Evolutionary conservation across 2,113 vertebrate species (phyloP).

Genomic region (Todiramphus saurophagus): DNA sequence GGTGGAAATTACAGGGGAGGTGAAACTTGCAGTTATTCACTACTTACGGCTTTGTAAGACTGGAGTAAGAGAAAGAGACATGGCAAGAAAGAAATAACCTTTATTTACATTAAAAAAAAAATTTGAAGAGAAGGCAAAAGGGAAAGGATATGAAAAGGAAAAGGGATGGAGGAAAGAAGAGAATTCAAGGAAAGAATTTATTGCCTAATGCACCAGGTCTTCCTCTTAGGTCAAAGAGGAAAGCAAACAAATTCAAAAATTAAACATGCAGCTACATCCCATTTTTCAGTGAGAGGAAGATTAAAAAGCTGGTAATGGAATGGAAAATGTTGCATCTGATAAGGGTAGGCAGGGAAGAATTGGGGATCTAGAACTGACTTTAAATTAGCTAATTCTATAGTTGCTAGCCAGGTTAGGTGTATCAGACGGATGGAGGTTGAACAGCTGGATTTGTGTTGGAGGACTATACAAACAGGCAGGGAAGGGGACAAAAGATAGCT

Average conservation of each 20-base stretch:
- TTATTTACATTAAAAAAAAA: not conserved
- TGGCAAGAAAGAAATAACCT: not conserved
- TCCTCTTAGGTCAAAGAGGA: not conserved
- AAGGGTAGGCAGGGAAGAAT: not conserved
- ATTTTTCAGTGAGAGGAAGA: not conserved
- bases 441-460: not conserved
- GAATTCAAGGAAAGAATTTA: not conserved
- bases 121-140: not conserved
- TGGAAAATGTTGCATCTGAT: not conserved
- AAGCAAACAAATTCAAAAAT: not conserved
- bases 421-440: not conserved
- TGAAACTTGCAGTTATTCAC: not conserved
- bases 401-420: not conserved
- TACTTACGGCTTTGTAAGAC: not conserved
- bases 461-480: not conserved
- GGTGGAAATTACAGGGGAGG: not conserved
- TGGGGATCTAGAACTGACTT: not conserved
- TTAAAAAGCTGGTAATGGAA: not conserved
- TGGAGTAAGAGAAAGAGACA: not conserved
- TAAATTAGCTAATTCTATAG: not conserved
- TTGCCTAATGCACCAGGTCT: not conserved
- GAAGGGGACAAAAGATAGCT: not conserved
- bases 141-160: not conserved
- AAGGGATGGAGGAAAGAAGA: not conserved
- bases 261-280: not conserved